Percentiles rank a stretch among this genome's conserved stretches.
These are phyloP conservation scores for Scelioninae gen. 1 DNA, from an alignment of 2,888 invertebrate species.

Conservation along the genomic window DNA sequence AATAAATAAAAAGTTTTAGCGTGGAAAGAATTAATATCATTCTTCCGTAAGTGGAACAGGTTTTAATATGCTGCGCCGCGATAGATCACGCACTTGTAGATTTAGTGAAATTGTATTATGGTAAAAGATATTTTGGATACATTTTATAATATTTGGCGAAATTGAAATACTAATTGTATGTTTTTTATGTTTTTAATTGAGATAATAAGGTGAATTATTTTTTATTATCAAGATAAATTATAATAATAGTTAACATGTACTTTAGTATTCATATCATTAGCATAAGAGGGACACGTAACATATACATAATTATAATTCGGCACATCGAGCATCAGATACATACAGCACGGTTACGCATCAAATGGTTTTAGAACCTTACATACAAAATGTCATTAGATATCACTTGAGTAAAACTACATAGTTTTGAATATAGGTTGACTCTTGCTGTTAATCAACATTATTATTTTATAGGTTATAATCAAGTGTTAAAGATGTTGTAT, in stretches of 20 bases:
- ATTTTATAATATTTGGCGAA: background rate
- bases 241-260: background rate
- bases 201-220: background rate
- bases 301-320: constrained; percentile 34
- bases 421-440: background rate
- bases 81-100: background rate
- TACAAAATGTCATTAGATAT: constrained; percentile 12
- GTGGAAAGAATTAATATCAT: background rate
- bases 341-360: constrained; percentile 38
- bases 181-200: no score
- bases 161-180: no score
- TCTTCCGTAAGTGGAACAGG: background rate
- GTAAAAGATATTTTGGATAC: background rate
- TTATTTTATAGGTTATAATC: no score
- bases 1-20: background rate
- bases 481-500: no score
- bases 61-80: background rate
- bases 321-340: constrained; percentile 21
- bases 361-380: constrained; percentile 40
- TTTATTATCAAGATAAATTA: background rate
- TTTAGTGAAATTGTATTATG: background rate
- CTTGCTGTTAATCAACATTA: no score
- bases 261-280: constrained; percentile 17
- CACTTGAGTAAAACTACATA: constrained; percentile 6
- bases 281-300: constrained; percentile 24